phyloP scores from a whole-genome alignment of 2,888 invertebrate species.

The Xestia xanthographa region DNA sequence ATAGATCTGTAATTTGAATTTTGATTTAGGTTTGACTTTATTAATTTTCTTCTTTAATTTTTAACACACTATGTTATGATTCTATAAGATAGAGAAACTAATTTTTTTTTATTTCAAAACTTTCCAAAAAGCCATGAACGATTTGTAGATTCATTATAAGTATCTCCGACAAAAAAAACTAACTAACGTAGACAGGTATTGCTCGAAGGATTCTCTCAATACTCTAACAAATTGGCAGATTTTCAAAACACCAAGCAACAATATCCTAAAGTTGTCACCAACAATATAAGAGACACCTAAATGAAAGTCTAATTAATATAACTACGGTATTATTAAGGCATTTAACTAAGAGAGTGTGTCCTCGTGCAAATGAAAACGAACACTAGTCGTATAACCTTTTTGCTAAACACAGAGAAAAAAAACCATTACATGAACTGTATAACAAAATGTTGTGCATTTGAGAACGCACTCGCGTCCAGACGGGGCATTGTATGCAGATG shows the following conservation, averaged over 20 bases:
- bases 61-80: not conserved
- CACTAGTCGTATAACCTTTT: not conserved
- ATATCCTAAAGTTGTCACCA: not conserved
- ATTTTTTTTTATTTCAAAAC: not conserved
- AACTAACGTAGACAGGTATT: not conserved
- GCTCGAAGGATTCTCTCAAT: not conserved
- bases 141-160: not conserved
- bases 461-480: constrained; percentile 78
- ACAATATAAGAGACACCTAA: not conserved
- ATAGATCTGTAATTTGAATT: constrained; percentile 38
- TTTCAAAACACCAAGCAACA: not conserved
- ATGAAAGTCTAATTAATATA: not conserved
- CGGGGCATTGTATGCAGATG: constrained; percentile 87
- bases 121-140: not conserved
- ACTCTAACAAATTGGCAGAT: not conserved
- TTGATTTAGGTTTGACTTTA: constrained; percentile 35
- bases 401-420: constrained; percentile 52
- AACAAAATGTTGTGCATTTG: constrained; percentile 72
- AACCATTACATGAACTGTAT: constrained; percentile 46
- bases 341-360: no score
- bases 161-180: not conserved
- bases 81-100: not conserved
- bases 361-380: not conserved
- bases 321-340: not conserved
- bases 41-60: constrained; percentile 5